These are phyloP conservation scores for Dolichotis patagonum DNA, from an alignment of 2,113 vertebrate species.

Conservation along the genomic window DNA sequence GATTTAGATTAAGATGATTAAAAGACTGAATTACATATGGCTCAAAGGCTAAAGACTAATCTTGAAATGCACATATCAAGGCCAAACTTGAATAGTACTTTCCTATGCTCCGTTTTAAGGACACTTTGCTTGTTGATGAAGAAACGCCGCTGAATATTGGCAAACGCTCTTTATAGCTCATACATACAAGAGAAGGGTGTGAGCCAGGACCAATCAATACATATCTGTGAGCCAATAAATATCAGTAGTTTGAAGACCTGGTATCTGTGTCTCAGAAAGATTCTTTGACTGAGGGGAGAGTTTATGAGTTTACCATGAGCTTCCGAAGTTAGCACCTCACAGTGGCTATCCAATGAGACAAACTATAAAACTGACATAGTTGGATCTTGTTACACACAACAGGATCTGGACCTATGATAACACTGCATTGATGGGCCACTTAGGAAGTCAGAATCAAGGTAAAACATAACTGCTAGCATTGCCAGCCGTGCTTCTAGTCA, in stretches of 20 bases:
- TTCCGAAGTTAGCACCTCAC: not conserved
- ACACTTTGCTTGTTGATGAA: slow-evolving; percentile 52
- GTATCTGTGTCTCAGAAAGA: not conserved
- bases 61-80: slow-evolving; percentile 31
- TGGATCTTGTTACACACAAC: not conserved
- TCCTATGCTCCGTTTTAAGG: not conserved
- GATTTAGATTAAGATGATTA: slow-evolving; percentile 61
- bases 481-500: not conserved
- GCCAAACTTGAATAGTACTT: slow-evolving; percentile 49
- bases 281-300: not conserved
- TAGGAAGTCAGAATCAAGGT: not conserved
- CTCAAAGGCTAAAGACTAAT: slow-evolving; percentile 54
- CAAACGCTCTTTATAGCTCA: not conserved
- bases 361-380: not conserved
- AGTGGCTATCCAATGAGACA: not conserved
- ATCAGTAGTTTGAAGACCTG: not conserved
- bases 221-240: not conserved
- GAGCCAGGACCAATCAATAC: not conserved
- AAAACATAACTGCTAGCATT: not conserved
- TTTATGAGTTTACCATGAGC: not conserved
- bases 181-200: not conserved
- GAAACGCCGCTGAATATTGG: slow-evolving; percentile 12
- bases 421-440: not conserved
- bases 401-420: slow-evolving; percentile 17
- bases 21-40: not conserved